A percentile compares a stretch with the other conserved stretches of the same genome.
Conservation (phyloP, 2,888 invertebrate genomes). For the Sturmia bella region DNA sequence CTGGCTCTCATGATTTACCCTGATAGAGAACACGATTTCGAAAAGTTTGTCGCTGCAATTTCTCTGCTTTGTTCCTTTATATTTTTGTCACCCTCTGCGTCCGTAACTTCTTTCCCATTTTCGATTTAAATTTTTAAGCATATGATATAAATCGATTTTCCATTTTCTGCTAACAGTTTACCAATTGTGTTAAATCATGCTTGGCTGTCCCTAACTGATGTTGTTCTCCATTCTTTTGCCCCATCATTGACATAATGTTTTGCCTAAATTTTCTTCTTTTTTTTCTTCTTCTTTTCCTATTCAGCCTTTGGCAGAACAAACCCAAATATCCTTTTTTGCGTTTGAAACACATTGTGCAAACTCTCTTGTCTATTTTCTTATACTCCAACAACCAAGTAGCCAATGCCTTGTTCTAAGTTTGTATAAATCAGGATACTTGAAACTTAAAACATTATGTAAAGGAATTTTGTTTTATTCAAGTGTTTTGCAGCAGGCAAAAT, state of each 20-base stretch:
- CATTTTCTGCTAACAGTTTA: slow-evolving; percentile 21
- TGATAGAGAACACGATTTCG: too few species aligned
- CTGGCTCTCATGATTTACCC: too few species aligned
- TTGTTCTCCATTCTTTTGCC: slow-evolving; percentile 19
- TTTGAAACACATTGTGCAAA: slow-evolving; percentile 5
- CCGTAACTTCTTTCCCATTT: background rate
- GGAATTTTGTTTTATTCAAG: slow-evolving; percentile 53
- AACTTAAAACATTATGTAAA: slow-evolving; percentile 49
- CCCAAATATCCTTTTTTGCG: slow-evolving; percentile 16
- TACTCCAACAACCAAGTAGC: background rate
- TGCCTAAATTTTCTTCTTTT: slow-evolving; percentile 7
- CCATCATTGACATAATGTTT: slow-evolving; percentile 53
- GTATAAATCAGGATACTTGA: slow-evolving; percentile 43
- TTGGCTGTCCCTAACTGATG: slow-evolving; percentile 43
- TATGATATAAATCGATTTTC: slow-evolving; percentile 65
- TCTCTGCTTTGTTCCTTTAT: background rate
- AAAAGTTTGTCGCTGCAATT: too few species aligned
- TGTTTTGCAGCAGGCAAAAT: slow-evolving; percentile 40
- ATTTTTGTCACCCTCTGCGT: background rate
- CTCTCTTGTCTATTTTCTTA: background rate
- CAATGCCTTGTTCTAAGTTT: background rate
- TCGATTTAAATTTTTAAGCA: slow-evolving; percentile 35
- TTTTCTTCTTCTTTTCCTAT: slow-evolving; percentile 43
- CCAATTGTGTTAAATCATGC: slow-evolving; percentile 62
- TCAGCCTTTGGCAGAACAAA: slow-evolving; percentile 50